Base-by-base conservation (phyloP, 2,888 invertebrate species). In the Eudemis profundana region DNA sequence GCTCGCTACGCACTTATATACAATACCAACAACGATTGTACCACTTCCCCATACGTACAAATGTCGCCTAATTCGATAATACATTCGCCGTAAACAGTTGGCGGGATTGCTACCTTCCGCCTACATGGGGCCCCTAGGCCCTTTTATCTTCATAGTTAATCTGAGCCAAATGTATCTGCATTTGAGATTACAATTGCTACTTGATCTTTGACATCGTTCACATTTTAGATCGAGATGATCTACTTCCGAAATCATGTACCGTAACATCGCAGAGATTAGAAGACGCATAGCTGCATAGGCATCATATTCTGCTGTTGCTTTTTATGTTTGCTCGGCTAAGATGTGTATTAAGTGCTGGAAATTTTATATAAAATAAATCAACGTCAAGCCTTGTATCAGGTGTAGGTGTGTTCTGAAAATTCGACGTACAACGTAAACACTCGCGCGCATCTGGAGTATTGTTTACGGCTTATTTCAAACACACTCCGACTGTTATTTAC, bases 31-130 rank as follows among this genome's bases (percentile, higher is more conserved):
- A 17, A 40, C 54, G n/a, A 29, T 17, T 27, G 33, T 21, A 42
- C 68, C 57, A 68, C 63, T 64, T 62, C 69, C 54, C 65, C 66
- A 61, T 69, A 59, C 61, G 61, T 67, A 74, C 75, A 77, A 78
- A 76, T 78, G 79, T 74, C 78, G 71, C 76, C 70, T 83, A 78
- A 85, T 83, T 80, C 75, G 74, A 84, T 84, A 81, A 84, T 83
- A 79, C 61, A 61, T 83, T 81, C 75, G 76, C 73, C 76, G 77
- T 82, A 82, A 84, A 83, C 77, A 78, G 78, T 79, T 75, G 19
- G 12, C 71, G 68, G 74, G 80, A 89, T 87, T 84, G 84, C 72
- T 70, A 72, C 60, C 83, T 86, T 87, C 89, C 87, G 84, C 72
- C 73, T 76, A 27, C 40, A 19, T 19, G 65, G 78, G 80, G 78